These are phyloP conservation scores for Sylvia atricapilla DNA, from an alignment of 2,113 vertebrate species.

Conservation along the genomic window DNA sequence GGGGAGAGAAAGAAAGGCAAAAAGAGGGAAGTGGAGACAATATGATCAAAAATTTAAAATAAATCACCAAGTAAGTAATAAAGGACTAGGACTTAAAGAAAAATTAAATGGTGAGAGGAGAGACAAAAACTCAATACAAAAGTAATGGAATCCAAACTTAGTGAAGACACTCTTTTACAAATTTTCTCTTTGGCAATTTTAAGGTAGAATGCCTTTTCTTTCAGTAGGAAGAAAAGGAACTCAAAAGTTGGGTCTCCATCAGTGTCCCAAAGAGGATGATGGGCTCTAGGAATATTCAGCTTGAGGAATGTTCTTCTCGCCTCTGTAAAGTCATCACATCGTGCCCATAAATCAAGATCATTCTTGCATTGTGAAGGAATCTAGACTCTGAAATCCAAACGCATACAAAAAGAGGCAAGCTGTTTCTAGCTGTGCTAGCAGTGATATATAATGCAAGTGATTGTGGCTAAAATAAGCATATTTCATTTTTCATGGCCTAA, in stretches of 20 bases:
- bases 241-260: not conserved
- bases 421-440: not conserved
- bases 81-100: not conserved
- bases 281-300: not conserved
- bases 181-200: not conserved
- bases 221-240: not conserved
- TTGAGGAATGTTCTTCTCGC: not conserved
- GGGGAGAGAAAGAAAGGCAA: not conserved
- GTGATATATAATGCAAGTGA: not conserved
- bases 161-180: not conserved
- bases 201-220: not conserved
- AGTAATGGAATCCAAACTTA: not conserved
- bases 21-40: not conserved
- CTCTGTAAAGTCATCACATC: not conserved
- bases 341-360: not conserved
- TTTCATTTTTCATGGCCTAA: not conserved
- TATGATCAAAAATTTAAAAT: not conserved
- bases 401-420: not conserved
- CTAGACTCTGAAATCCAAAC: not conserved
- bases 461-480: not conserved
- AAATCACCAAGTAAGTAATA: not conserved
- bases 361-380: not conserved
- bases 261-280: not conserved
- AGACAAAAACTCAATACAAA: not conserved
- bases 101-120: not conserved